Evolutionary conservation across 2,113 vertebrate genomes (phyloP).

Genomic region (Pseudopodoces humilis): DNA sequence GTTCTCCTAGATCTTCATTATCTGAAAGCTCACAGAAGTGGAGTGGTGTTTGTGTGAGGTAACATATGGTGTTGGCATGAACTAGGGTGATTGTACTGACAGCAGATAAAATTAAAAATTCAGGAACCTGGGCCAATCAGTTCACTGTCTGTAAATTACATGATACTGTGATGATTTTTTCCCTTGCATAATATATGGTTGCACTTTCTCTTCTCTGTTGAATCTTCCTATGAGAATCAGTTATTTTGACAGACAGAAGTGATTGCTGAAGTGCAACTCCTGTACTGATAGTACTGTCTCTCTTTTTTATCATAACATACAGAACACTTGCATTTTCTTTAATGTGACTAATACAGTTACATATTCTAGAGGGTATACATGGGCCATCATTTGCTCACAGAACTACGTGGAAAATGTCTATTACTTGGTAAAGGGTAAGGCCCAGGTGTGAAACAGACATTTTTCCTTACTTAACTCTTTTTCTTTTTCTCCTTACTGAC

Average conservation of each 20-base stretch:
- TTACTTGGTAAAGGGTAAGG: not conserved
- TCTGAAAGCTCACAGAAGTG: not conserved
- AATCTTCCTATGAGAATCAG: not conserved
- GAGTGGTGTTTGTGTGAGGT: not conserved
- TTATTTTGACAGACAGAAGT: not conserved
- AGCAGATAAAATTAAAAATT: slow-evolving; percentile 17
- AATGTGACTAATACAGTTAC: not conserved
- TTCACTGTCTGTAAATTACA: not conserved
- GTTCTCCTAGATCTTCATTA: not conserved
- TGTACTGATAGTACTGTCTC: not conserved
- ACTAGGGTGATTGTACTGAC: not conserved
- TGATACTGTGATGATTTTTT: not conserved
- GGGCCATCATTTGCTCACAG: not conserved
- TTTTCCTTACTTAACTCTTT: not conserved
- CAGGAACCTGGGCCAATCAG: not conserved
- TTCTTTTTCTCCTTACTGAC: not conserved
- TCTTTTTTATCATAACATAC: not conserved
- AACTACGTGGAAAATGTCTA: not conserved
- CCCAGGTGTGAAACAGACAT: not conserved
- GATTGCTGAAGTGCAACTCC: not conserved
- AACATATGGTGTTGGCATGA: not conserved
- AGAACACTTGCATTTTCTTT: not conserved
- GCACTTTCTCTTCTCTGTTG: not conserved
- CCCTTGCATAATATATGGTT: not conserved
- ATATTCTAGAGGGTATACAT: not conserved